phyloP scores from a whole-genome alignment of 2,113 vertebrate species.

The Echinops telfairi region DNA sequence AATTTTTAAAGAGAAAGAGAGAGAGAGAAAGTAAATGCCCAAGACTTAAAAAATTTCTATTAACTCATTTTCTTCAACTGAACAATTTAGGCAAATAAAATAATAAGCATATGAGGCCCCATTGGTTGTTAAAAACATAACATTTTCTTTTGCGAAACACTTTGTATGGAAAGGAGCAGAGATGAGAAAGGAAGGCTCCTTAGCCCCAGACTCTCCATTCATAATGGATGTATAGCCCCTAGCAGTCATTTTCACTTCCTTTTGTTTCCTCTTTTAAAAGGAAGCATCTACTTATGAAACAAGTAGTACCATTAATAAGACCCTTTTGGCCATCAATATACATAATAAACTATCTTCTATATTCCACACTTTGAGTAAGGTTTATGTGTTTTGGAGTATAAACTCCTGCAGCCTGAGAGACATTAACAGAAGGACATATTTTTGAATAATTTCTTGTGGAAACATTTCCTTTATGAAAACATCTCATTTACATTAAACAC shows the following conservation, averaged over 20 bases:
- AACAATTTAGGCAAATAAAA: conserved; percentile 49
- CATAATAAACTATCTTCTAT: conserved; percentile 35
- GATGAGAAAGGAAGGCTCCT: conserved; percentile 16
- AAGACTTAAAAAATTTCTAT: background rate
- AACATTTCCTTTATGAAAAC: conserved; percentile 69
- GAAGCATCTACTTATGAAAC: background rate
- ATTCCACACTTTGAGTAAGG: conserved; percentile 47
- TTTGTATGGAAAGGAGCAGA: conserved; percentile 25
- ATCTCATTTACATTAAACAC: conserved; percentile 76
- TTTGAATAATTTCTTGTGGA: conserved; percentile 60
- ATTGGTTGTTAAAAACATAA: conserved; percentile 44
- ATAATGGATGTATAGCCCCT: background rate
- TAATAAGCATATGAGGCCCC: conserved; percentile 12
- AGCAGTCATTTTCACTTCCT: background rate
- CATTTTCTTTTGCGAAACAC: conserved; percentile 43
- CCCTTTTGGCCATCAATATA: conserved; percentile 16
- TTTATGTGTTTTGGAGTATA: conserved; percentile 25
- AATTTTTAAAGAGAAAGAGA: background rate
- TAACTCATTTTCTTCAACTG: conserved; percentile 38
- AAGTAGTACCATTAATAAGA: background rate
- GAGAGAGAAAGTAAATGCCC: background rate
- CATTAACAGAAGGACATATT: conserved; percentile 65
- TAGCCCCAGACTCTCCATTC: conserved; percentile 34
- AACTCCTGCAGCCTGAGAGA: conserved; percentile 62
- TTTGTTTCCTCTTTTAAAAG: conserved; percentile 40